Conservation (phyloP, 37 sponge, comb jelly and placozoan species). For the Bolinopsis microptera region DNA sequence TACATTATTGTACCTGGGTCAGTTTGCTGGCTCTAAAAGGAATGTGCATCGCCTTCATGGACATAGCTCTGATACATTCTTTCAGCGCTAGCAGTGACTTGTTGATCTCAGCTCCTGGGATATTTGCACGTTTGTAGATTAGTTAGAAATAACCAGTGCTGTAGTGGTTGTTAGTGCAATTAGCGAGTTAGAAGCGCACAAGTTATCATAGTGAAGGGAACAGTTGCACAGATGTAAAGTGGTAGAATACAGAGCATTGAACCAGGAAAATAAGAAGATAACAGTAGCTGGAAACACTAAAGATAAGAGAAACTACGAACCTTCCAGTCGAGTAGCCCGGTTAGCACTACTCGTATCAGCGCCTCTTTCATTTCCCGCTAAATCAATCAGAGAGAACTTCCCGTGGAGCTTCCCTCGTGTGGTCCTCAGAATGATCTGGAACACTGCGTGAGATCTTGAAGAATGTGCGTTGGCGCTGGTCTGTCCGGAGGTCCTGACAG, state of each 20-base stretch:
- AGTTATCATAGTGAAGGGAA: too few species aligned
- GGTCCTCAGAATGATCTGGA: conserved; percentile 73
- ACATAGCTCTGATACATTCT: conserved; percentile 98
- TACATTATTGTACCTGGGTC: conserved; percentile 84
- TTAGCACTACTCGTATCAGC: conserved; percentile 93
- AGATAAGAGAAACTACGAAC: neutral
- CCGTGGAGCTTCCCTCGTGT: conserved; percentile 80
- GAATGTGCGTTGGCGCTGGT: conserved; percentile 97
- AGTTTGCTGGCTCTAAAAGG: conserved; percentile 97
- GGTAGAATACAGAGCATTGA: too few species aligned
- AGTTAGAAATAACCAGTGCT: too few species aligned
- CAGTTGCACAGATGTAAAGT: too few species aligned
- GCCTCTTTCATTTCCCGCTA: conserved; percentile 98
- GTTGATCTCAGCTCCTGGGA: conserved; percentile 91
- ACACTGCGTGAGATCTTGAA: conserved; percentile 95
- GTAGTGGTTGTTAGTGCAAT: too few species aligned
- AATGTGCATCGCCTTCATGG: conserved; percentile 84
- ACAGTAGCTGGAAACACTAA: too few species aligned
- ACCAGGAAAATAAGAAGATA: too few species aligned
- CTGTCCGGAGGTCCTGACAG: conserved; percentile 86
- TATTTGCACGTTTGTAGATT: neutral
- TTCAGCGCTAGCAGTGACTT: conserved; percentile 94
- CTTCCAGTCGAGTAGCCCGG: conserved; percentile 94
- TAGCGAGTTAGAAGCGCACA: too few species aligned
- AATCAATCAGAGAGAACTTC: conserved; percentile 96